Percentiles rank a stretch among this genome's conserved stretches.
Conservation (phyloP, 1,140 invertebrate species). For the Drosophila aff. region DNA sequence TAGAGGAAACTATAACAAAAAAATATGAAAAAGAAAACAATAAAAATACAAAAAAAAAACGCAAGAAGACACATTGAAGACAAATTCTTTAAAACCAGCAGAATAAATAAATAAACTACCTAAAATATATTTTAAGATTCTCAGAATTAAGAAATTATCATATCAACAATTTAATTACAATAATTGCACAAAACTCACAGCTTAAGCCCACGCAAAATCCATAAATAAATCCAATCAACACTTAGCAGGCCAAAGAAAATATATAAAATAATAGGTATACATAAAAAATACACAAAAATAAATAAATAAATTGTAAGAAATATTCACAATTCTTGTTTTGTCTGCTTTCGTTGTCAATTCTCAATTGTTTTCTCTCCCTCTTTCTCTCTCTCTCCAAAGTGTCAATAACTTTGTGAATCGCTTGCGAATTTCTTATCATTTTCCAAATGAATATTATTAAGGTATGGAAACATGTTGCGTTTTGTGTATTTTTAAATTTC, state of each 20-base stretch:
- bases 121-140: too few relatives aligned
- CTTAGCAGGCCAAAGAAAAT: slow-evolving; percentile 12
- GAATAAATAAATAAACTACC: too few relatives aligned
- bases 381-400: slow-evolving; percentile 11
- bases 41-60: neutral
- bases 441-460: slow-evolving; percentile 43
- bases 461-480: slow-evolving; percentile 62
- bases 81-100: too few relatives aligned
- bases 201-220: neutral
- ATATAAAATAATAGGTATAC: neutral
- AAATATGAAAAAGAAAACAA: neutral
- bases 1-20: too few relatives aligned
- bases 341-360: slow-evolving; percentile 7
- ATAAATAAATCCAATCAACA: slow-evolving; percentile 25
- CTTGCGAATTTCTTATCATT: slow-evolving; percentile 48
- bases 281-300: neutral
- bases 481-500: slow-evolving; percentile 47
- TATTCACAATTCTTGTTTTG: neutral
- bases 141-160: too few relatives aligned
- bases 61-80: neutral
- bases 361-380: slow-evolving; percentile 18
- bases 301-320: slow-evolving; percentile 21
- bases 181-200: neutral
- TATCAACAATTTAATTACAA: neutral
- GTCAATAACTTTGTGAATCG: slow-evolving; percentile 76